Conservation (phyloP, 2,797 vertebrate genomes). For the Simalia tracyae region DNA sequence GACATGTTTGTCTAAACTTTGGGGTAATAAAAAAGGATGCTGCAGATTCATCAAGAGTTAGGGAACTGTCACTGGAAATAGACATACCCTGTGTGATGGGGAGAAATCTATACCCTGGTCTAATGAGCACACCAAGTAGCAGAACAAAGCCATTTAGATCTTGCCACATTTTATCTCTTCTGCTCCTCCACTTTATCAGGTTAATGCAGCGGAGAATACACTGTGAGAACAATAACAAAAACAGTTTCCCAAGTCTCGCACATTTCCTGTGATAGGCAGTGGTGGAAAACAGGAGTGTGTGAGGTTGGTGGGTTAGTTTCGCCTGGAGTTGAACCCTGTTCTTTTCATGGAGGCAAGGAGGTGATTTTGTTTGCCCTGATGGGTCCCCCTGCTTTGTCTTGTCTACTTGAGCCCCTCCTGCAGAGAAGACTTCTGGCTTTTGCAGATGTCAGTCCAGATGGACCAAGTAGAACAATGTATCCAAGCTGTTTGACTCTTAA, state of each 20-base stretch:
- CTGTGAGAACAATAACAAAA: constrained; percentile 9
- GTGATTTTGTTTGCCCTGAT: background rate
- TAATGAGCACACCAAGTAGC: constrained; percentile 36
- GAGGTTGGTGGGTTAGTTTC: background rate
- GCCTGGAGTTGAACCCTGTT: background rate
- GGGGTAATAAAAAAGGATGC: constrained; percentile 33
- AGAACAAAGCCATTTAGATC: constrained; percentile 44
- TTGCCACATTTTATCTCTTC: constrained; percentile 39
- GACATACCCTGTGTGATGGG: constrained; percentile 16
- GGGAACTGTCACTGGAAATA: constrained; percentile 34
- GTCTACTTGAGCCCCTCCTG: background rate
- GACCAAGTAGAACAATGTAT: background rate
- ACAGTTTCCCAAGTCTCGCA: background rate
- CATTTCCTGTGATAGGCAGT: background rate
- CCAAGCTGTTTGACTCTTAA: background rate
- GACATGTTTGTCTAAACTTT: constrained; percentile 20
- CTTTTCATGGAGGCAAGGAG: background rate
- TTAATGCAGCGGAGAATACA: constrained; percentile 27
- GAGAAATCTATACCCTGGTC: constrained; percentile 22
- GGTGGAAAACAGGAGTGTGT: background rate
- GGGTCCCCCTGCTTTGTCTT: background rate
- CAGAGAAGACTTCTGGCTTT: background rate
- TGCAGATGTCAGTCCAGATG: background rate
- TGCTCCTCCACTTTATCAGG: constrained; percentile 27
- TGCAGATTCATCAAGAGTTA: constrained; percentile 36